phyloP scores from a whole-genome alignment of 2,888 invertebrate species.

The Sinopyrophorus schimmeli region DNA sequence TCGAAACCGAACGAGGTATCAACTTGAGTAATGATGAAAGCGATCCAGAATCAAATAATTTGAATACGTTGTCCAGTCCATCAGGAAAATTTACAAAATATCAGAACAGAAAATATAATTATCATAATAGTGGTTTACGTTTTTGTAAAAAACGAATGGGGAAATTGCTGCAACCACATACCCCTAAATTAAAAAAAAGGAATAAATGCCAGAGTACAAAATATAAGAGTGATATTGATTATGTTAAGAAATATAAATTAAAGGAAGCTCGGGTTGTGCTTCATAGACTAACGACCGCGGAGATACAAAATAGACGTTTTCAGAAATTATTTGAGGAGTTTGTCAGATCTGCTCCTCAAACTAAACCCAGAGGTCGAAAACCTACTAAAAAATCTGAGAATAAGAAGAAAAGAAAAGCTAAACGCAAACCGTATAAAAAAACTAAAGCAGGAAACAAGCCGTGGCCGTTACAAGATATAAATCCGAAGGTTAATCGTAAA shows the following conservation, averaged over 20 bases:
- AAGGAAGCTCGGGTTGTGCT: constrained; percentile 31
- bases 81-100: too few relatives aligned
- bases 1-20: too few relatives aligned
- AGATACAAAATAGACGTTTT: constrained; percentile 18
- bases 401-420: constrained; percentile 8
- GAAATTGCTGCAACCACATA: too few relatives aligned
- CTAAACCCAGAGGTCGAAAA: constrained; percentile 9
- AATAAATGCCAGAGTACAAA: too few relatives aligned
- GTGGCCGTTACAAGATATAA: constrained; percentile 39
- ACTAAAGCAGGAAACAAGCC: constrained; percentile 20
- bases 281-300: constrained; percentile 22
- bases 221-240: too few relatives aligned
- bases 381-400: constrained; percentile 17
- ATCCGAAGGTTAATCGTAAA: constrained; percentile 35
- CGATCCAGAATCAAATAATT: too few relatives aligned
- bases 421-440: not conserved
- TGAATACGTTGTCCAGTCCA: too few relatives aligned
- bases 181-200: too few relatives aligned
- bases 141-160: too few relatives aligned
- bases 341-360: constrained; percentile 1
- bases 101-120: too few relatives aligned
- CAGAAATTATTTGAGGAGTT: not conserved
- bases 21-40: too few relatives aligned
- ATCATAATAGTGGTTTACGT: too few relatives aligned
- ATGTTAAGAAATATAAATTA: constrained; percentile 30